Base-by-base conservation (phyloP, 2,113 vertebrate genomes). In the Apaloderma vittatum region DNA sequence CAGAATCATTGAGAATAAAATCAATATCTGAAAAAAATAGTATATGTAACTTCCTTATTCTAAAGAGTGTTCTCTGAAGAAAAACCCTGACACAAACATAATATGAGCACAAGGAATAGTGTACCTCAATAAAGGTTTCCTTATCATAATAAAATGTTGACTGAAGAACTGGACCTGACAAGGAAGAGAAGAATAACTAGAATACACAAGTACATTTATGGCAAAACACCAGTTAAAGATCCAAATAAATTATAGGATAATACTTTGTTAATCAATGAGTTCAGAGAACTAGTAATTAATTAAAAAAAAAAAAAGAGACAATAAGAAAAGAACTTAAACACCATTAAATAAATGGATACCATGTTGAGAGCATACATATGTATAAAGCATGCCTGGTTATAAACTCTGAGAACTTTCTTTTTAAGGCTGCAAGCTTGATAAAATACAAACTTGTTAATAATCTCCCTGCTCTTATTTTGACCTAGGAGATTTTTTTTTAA, bases 181-280 rank as follows among this genome's bases (percentile, higher is more conserved):
- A 15, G 6, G 9, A 57, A 11, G 29, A 66, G 37, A 91, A 84
- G 17, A 92, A 76, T 43, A 87, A 11, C 7, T 55, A 43, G 18
- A 67, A 45, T 51, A 45, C 4, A 32, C 4, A 20, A 46, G 6
- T 45, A 48, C 6, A 24, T 72, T 52, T 3, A 22, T 16, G 6
- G 6, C 30, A 91, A 92, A 71, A 63, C 7, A 70, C 3, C 17
- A 49, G 24, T 37, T 65, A 62, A 74, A 85, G 2, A 63, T 63
- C 9, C 22, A 62, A 66, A 84, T 27, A 86, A 48, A 92, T 46
- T 4, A 55, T 57, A 24, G 6, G 19, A 70, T 4, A 62, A 17
- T 5, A 40, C 1, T 40, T 1, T 73, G 20, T 71, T 66, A 49
- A 9, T 2, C 8, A 1, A 1, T 37, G 36, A 89, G 3, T 84